Conservation (phyloP, 1,140 invertebrate genomes). For the Hylyphantes graminicola region DNA sequence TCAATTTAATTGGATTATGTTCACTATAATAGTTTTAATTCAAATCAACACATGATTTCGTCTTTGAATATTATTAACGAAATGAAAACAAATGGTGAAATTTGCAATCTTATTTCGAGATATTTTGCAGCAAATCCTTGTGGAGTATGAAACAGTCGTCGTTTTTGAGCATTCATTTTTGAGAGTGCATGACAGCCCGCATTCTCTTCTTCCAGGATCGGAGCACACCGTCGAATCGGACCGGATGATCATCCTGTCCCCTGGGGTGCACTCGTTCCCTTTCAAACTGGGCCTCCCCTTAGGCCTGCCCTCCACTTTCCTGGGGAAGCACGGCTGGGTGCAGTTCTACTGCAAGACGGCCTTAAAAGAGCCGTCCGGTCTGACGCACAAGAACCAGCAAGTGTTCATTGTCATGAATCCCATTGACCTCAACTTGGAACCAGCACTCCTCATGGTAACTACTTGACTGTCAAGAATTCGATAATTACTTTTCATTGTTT, state of each 20-base stretch:
- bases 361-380: conserved; percentile 85
- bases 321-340: conserved; percentile 95
- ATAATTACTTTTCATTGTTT: no score
- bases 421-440: conserved; percentile 92
- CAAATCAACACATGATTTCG: no score
- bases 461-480: not conserved
- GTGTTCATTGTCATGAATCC: conserved; percentile 97
- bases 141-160: not conserved
- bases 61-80: no score
- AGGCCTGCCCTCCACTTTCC: conserved; percentile 90
- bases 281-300: conserved; percentile 91
- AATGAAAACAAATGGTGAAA: not conserved
- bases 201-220: conserved; percentile 4
- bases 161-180: not conserved
- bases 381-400: conserved; percentile 95
- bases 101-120: not conserved
- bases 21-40: no score
- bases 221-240: conserved; percentile 49
- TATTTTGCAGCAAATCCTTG: no score
- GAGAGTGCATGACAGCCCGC: not conserved
- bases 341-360: conserved; percentile 95
- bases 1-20: no score
- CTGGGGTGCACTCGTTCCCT: conserved; percentile 94
- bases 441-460: conserved; percentile 86
- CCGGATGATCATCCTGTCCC: conserved; percentile 76